These are phyloP conservation scores for Ligdia adustata DNA, from an alignment of 2,888 invertebrate species.

Conservation along the genomic window DNA sequence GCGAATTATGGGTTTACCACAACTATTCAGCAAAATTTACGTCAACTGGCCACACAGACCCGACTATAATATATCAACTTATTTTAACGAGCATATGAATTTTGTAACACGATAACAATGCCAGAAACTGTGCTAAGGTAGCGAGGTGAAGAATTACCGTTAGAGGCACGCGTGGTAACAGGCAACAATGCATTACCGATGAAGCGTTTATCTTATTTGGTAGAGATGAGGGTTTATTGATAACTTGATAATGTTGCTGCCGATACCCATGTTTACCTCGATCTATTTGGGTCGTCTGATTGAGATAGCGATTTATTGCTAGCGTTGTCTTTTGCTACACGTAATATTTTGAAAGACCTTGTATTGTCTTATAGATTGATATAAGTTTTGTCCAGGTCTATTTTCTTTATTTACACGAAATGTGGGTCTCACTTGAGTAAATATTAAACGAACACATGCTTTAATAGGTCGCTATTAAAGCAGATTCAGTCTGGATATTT, in stretches of 20 bases:
- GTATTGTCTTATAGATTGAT: too few relatives aligned
- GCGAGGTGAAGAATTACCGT: conserved; percentile 40
- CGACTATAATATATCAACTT: conserved; percentile 31
- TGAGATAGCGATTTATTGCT: too few relatives aligned
- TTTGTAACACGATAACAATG: conserved; percentile 42
- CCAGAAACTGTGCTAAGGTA: conserved; percentile 29
- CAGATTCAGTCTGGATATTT: too few relatives aligned
- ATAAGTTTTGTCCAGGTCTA: too few relatives aligned
- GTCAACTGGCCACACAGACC: conserved; percentile 3
- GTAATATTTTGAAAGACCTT: too few relatives aligned
- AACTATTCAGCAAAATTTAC: too few relatives aligned
- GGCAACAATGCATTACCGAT: conserved; percentile 41
- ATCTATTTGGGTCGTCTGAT: conserved; percentile 1
- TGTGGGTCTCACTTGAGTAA: conserved; percentile 56
- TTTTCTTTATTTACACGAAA: too few relatives aligned
- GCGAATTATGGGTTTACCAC: too few relatives aligned
- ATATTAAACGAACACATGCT: conserved; percentile 14
- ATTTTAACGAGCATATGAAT: conserved; percentile 39
- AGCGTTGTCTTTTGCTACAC: too few relatives aligned
- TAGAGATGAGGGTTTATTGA: conserved; percentile 1
- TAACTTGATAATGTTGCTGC: conserved; percentile 23
- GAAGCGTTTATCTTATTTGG: conserved; percentile 46
- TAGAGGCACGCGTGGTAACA: conserved; percentile 40
- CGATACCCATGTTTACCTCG: conserved; percentile 32
- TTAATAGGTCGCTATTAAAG: too few relatives aligned